Evolutionary conservation across 2,113 vertebrate genomes (phyloP).

Genomic region (Apodemus sylvaticus): DNA sequence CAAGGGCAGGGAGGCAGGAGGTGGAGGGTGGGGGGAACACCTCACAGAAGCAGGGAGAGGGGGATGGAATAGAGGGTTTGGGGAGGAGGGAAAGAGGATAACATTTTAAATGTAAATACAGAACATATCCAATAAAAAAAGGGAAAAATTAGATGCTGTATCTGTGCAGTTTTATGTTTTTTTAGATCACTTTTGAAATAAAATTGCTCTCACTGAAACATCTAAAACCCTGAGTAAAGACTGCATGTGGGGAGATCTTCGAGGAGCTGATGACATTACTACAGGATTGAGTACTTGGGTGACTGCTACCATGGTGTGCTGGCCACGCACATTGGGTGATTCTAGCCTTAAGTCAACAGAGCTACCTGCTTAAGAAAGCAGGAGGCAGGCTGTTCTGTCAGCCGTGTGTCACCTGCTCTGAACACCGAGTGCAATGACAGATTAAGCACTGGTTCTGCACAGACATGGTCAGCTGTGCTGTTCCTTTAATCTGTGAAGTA

Average conservation of each 20-base stretch:
- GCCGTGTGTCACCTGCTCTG: slow-evolving; percentile 12
- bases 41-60: too few relatives aligned
- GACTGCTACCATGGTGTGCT: slow-evolving; percentile 78
- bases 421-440: slow-evolving; percentile 55
- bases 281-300: slow-evolving; percentile 80
- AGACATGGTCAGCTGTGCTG: not conserved
- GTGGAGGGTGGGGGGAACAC: too few relatives aligned
- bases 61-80: too few relatives aligned
- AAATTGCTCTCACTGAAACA: slow-evolving; percentile 79
- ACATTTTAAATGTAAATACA: too few relatives aligned
- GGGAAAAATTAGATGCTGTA: not conserved
- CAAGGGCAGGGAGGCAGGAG: too few relatives aligned
- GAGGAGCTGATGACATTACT: slow-evolving; percentile 82
- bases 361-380: slow-evolving; percentile 74
- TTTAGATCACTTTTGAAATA: slow-evolving; percentile 70
- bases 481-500: slow-evolving; percentile 41
- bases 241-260: slow-evolving; percentile 48
- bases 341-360: slow-evolving; percentile 78
- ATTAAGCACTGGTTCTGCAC: slow-evolving; percentile 69
- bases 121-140: too few relatives aligned
- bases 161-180: slow-evolving; percentile 22
- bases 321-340: slow-evolving; percentile 68
- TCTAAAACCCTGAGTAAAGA: slow-evolving; percentile 76
- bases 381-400: slow-evolving; percentile 56
- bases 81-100: too few relatives aligned